Conservation (phyloP, 2,888 invertebrate genomes). For the Teinopalpus imperialis region DNA sequence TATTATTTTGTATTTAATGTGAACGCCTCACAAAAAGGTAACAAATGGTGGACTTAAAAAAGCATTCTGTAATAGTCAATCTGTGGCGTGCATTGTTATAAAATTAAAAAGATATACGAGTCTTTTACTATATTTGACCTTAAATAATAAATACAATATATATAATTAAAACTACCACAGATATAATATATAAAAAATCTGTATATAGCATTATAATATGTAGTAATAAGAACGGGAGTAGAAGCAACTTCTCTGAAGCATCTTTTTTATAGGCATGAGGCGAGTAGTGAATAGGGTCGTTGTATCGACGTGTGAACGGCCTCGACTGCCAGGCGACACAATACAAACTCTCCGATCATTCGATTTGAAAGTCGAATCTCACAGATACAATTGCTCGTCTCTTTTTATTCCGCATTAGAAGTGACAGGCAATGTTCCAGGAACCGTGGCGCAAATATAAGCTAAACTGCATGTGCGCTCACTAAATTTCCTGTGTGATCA, state of each 20-base stretch:
- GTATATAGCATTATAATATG: too few species aligned
- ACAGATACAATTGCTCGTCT: constrained; percentile 26
- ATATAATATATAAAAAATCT: too few species aligned
- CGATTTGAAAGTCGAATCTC: constrained; percentile 28
- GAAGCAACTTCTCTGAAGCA: constrained; percentile 5
- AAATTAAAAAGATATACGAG: too few species aligned
- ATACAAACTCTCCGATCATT: constrained; percentile 22
- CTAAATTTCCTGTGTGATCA: constrained; percentile 8
- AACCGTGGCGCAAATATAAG: constrained; percentile 43
- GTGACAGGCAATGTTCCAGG: constrained; percentile 41
- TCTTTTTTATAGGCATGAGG: constrained; percentile 2
- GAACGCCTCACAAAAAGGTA: too few species aligned
- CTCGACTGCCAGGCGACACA: constrained; percentile 20
- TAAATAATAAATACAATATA: too few species aligned
- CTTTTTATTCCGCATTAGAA: constrained; percentile 26
- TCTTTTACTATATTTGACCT: too few species aligned
- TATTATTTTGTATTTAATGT: too few species aligned
- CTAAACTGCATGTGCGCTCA: constrained; percentile 33
- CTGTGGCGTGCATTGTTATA: too few species aligned
- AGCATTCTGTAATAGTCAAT: too few species aligned
- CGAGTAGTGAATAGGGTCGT: constrained; percentile 5
- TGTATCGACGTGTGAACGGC: constrained; percentile 29
- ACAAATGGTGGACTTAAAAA: too few species aligned
- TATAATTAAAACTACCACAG: too few species aligned
- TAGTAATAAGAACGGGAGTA: too few species aligned